phyloP scores from a whole-genome alignment of 1,140 invertebrate species.

The Thaumatotibia leucotreta region DNA sequence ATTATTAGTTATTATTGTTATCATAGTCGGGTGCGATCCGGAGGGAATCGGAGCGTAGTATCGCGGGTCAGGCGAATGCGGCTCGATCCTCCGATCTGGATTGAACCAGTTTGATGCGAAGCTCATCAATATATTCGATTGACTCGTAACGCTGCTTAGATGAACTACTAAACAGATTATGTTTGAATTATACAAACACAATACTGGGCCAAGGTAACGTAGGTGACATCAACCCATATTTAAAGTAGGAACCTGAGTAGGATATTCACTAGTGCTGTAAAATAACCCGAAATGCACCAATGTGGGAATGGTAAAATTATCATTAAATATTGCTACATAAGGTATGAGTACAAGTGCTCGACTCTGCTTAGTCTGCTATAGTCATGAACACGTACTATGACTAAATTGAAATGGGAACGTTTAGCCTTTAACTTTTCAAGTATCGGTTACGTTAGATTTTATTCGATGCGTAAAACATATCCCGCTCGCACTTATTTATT shows the following conservation, averaged over 20 bases:
- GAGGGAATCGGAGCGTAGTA: conserved; percentile 28
- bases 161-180: neutral
- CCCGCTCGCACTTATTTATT: too few relatives aligned
- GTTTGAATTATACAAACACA: neutral
- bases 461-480: too few relatives aligned
- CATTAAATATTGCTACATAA: too few relatives aligned
- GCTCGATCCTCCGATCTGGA: conserved; percentile 4
- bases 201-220: neutral
- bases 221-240: neutral
- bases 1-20: neutral
- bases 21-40: conserved; percentile 19
- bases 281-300: too few relatives aligned
- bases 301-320: too few relatives aligned
- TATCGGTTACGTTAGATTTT: too few relatives aligned
- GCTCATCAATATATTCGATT: neutral
- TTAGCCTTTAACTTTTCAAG: too few relatives aligned
- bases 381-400: too few relatives aligned
- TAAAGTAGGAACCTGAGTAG: too few relatives aligned
- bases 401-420: too few relatives aligned
- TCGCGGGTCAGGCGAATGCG: conserved; percentile 7
- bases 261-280: neutral
- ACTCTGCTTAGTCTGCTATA: too few relatives aligned
- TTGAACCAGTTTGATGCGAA: neutral
- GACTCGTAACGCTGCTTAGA: neutral
- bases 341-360: too few relatives aligned